Evolutionary conservation across 2,797 vertebrate genomes (phyloP).

Genomic region (Nothura maculosa): DNA sequence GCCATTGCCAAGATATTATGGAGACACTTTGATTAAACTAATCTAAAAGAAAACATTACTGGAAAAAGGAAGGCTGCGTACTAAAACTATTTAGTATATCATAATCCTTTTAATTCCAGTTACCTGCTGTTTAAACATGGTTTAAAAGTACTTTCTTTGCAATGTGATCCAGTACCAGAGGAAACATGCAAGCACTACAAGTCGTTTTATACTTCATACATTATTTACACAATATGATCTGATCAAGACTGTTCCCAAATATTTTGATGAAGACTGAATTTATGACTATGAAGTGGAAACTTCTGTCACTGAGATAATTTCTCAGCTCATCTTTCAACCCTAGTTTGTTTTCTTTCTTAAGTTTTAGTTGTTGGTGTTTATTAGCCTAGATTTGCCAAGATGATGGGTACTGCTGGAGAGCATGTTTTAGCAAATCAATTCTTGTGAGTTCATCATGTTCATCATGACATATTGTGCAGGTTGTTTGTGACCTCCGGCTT

Average conservation of each 20-base stretch:
- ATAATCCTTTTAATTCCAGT: neutral
- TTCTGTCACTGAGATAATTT: neutral
- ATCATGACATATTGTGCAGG: neutral
- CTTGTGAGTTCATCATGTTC: neutral
- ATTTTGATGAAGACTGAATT: neutral
- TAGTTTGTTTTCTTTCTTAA: neutral
- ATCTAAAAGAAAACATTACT: neutral
- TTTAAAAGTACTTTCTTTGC: neutral
- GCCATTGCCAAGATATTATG: neutral
- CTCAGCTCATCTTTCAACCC: neutral
- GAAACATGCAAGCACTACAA: neutral
- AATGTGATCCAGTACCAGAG: neutral
- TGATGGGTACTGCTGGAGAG: neutral
- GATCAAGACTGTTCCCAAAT: neutral
- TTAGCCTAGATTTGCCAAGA: neutral
- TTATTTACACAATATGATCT: neutral
- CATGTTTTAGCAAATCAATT: neutral
- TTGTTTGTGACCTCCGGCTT: constrained; percentile 1
- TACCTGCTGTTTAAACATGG: neutral
- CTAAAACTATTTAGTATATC: neutral
- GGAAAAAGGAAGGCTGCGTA: neutral
- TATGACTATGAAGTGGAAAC: neutral
- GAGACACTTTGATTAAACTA: neutral
- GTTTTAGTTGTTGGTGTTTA: neutral
- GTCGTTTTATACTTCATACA: neutral